A percentile compares a stretch with the other conserved stretches of the same genome.
Conservation (phyloP, 2,797 vertebrate species). For the Cetoscarus ocellatus region DNA sequence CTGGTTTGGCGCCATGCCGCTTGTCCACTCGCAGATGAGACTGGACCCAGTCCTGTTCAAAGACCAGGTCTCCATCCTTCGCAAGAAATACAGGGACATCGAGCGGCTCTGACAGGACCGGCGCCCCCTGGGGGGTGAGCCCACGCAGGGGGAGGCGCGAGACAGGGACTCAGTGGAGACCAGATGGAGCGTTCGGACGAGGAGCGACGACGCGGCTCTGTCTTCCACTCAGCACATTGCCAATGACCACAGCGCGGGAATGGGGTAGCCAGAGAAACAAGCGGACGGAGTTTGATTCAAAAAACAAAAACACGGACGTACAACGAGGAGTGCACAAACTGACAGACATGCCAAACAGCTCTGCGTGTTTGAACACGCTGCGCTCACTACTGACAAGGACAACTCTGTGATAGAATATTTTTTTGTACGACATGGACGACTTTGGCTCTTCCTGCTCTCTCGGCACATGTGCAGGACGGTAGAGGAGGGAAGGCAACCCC, state of each 20-base stretch:
- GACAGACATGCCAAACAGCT: conserved; percentile 61
- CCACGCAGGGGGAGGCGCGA: conserved; percentile 72
- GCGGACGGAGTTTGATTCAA: conserved; percentile 60
- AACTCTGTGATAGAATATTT: conserved; percentile 75
- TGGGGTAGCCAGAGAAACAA: conserved; percentile 36
- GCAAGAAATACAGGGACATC: conserved; percentile 99
- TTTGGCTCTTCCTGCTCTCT: conserved; percentile 55
- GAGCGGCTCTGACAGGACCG: conserved; percentile 94
- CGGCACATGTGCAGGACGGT: conserved; percentile 71
- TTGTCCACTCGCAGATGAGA: conserved; percentile 98
- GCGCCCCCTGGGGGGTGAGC: conserved; percentile 77
- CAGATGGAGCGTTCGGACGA: conserved; percentile 56
- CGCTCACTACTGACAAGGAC: conserved; percentile 76
- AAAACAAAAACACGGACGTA: conserved; percentile 32
- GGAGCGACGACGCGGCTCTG: conserved; percentile 50
- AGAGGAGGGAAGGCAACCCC: conserved; percentile 71
- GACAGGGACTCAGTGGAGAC: conserved; percentile 71
- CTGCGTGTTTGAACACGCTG: conserved; percentile 61
- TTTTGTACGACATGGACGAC: conserved; percentile 66
- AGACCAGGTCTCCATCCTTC: conserved; percentile 98
- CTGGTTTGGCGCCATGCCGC: conserved; percentile 99
- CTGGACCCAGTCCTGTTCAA: conserved; percentile 98
- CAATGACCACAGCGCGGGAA: conserved; percentile 65
- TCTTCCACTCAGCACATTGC: conserved; percentile 77
- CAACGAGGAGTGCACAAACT: conserved; percentile 42